Evolutionary conservation across 2,797 vertebrate species (phyloP), one percentile per base, ranked within the genome.

Genomic region (Allobates femoralis): DNA sequence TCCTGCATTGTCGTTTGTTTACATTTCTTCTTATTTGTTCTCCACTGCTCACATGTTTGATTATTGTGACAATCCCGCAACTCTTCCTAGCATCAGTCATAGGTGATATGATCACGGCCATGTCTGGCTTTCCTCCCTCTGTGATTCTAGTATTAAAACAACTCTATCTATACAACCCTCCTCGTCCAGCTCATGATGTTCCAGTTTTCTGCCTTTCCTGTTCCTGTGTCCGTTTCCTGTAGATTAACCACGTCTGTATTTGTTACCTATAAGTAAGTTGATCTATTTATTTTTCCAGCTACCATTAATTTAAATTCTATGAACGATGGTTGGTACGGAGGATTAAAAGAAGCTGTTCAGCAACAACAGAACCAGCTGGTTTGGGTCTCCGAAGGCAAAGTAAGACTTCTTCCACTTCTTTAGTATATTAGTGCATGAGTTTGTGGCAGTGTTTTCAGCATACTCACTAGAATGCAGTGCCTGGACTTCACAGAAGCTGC

Each of bases 341-440:
- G 97, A 28, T 92, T 99, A 85, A 99, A 99, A 86, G 98, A 99
- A 91, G 97, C 96, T 3, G 96, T 96, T 90, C 97, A 99, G 82
- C 97, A 99, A 28, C 98, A 99, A 82, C 98, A 99, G 94, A 99
- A 98, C 91, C 98, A 99, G 90, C 89, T 99, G 89, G 98, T 99
- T 74, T 99, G 98, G 98, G 98, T 99, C 91, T 99, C 98, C 1
- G 98, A 99, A 93, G 98, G 98, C 91, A 99, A 99, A 97, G 98
- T 99, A 95, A 95, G 94, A 84, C 74, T 12, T 41, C 46, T 81
- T 76, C 76, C 53, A 0, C 16, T 64, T 3, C 0, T 64, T 32
- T 82, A 71, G 60, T 85, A 85, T 34, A 58, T 76, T 69, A 67
- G 26, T 85, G 86, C 86, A 88, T 88, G 86, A 79, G 83, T 88